A percentile compares a stretch with the other conserved stretches of the same genome.
Conservation (phyloP, 1,140 invertebrate species). For the Semibalanus balanoides region DNA sequence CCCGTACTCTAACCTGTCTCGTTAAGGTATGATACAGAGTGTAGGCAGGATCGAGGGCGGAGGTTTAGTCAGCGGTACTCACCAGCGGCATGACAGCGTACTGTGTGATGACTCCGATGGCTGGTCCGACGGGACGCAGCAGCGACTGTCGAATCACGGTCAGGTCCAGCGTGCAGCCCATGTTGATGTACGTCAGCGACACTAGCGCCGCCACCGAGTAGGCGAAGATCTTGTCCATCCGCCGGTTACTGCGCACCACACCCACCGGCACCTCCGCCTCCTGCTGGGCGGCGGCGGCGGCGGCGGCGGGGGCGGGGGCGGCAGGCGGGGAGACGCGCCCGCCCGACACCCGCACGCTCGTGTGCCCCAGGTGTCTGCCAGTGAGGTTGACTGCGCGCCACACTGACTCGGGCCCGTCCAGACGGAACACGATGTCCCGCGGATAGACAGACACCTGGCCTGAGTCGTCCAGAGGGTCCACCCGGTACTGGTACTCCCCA, state of each 20-base stretch:
- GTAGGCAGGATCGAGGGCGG: too few species aligned
- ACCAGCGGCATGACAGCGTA: conserved; percentile 81
- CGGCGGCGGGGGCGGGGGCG: too few species aligned
- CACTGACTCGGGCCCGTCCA: conserved; percentile 13
- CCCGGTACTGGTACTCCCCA: conserved; percentile 14
- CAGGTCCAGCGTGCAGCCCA: conserved; percentile 79
- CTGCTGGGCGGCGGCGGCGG: too few species aligned
- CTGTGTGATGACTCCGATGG: conserved; percentile 66
- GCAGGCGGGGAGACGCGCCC: too few species aligned
- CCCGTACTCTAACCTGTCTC: too few species aligned
- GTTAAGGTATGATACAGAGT: too few species aligned
- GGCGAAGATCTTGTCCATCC: conserved; percentile 61
- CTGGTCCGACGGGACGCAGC: conserved; percentile 60
- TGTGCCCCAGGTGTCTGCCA: conserved; percentile 47
- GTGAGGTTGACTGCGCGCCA: conserved; percentile 33
- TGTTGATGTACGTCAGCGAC: conserved; percentile 76
- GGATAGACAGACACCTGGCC: conserved; percentile 1
- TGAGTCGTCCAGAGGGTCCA: conserved; percentile 3
- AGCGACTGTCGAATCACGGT: conserved; percentile 50
- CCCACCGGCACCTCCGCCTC: conserved; percentile 32
- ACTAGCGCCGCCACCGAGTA: conserved; percentile 61
- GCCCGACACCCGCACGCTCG: conserved; percentile 22
- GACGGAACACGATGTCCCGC: conserved; percentile 12
- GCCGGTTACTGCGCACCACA: conserved; percentile 39
- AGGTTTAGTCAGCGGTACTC: conserved; percentile 34